Evolutionary conservation across 1,140 invertebrate genomes (phyloP).

Genomic region (Achatina immaculata): DNA sequence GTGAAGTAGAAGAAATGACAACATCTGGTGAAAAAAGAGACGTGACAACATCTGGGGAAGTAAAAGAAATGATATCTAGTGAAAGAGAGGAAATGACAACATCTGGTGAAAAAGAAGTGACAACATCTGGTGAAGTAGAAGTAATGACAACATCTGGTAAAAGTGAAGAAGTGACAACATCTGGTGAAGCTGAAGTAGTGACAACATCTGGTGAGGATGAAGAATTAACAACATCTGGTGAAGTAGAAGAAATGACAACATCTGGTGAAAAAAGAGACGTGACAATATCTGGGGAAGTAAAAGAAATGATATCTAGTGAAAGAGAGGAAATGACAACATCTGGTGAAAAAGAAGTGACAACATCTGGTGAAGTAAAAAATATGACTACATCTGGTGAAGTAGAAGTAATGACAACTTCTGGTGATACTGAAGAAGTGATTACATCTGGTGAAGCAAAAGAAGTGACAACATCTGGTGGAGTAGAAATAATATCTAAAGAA

Average conservation of each 20-base stretch:
- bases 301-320: no score
- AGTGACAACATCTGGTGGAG: not conserved
- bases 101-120: not conserved
- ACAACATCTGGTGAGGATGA: not conserved
- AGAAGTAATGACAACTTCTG: not conserved
- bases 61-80: not conserved
- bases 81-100: not conserved
- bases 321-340: not conserved
- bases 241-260: not conserved
- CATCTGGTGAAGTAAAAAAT: not conserved
- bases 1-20: not conserved
- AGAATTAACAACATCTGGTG: not conserved
- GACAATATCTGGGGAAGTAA: not conserved
- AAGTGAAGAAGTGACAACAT: not conserved
- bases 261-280: not conserved
- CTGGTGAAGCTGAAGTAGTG: not conserved
- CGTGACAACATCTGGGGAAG: not conserved
- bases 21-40: not conserved
- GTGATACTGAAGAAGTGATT: not conserved
- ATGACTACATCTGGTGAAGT: not conserved
- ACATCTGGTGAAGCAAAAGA: not conserved
- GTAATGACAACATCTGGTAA: not conserved
- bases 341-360: not conserved
- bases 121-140: not conserved
- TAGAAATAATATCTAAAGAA: not conserved